Evolutionary conservation across 2,888 invertebrate genomes (phyloP), one percentile per base, ranked within the genome.

Genomic region (Myathropa florea): DNA sequence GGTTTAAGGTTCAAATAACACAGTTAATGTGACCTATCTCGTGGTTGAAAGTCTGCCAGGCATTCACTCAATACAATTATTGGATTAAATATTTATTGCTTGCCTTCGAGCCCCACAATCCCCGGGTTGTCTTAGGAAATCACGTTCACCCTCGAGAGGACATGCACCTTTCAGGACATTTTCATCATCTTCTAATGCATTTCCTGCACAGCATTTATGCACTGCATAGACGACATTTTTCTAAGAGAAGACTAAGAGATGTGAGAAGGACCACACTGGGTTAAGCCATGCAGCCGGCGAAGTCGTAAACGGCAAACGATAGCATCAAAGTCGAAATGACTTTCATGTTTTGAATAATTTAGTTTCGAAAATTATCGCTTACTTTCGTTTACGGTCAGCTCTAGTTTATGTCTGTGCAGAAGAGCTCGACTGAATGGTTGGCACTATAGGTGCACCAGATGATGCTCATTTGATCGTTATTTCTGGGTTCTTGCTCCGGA

Each of bases 301-400:
- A 53, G 61, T 12, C 63, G 61, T 76, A 81, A 84, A 81, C 57
- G 46, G 26, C 55, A 73, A 82, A 85, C 72, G 76, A 76, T 57
- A 72, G 72, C 76, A 71, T 72, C 70, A 76, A 70, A 59, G 65
- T 36, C 33, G 7, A 81, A 85, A 81, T 82, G 82, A 68, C 76
- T 81, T 72, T 72, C 67, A 72, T 76, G 85, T 60, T 59, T 68
- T 85, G 82, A 85, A 85, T 85, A 77, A 85, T 85, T 85, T 82
- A 85, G 76, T 70, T 81, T 10, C 9, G 10, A 67, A 73, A 85
- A 85, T 85, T 82, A 85, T 85, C 68, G 85, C 63, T 77, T 82
- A 85, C 81, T 85, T 82, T 82, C 85, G 81, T 82, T 81, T 85
- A 82, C 72, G 85, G 77, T 82, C 85, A 75, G 71, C 77, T 65